Evolutionary conservation across 2,888 invertebrate genomes (phyloP).

Genomic region (Drosophila ezoana): DNA sequence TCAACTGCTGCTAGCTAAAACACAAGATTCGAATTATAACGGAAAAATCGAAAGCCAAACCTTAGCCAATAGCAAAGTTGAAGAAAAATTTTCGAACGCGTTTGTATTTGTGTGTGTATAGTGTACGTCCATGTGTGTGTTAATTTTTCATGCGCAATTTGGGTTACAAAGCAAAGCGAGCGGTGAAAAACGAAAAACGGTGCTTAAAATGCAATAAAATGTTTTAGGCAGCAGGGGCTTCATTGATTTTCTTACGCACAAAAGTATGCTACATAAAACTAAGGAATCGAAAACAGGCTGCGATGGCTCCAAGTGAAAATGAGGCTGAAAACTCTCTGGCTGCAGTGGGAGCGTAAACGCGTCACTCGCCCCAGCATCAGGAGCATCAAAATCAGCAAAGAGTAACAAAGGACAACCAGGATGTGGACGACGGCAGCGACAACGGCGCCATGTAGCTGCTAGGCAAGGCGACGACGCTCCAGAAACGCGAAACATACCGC

Average conservation of each 20-base stretch:
- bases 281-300: conserved; percentile 31
- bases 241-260: conserved; percentile 79
- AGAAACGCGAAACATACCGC: conserved; percentile 5
- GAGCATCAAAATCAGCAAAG: not conserved
- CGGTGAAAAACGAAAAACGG: conserved; percentile 47
- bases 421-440: conserved; percentile 41
- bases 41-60: conserved; percentile 24
- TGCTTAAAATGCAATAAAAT: conserved; percentile 77
- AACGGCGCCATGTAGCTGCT: conserved; percentile 55
- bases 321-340: conserved; percentile 31
- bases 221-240: conserved; percentile 56
- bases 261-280: conserved; percentile 62
- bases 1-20: conserved; percentile 7
- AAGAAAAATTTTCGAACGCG: conserved; percentile 42
- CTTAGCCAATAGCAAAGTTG: conserved; percentile 30
- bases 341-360: conserved; percentile 33
- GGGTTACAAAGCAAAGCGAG: conserved; percentile 71
- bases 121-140: conserved; percentile 46
- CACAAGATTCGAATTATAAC: conserved; percentile 7
- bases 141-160: conserved; percentile 78
- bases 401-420: conserved; percentile 32
- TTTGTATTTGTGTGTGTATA: conserved; percentile 23
- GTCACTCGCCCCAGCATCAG: conserved; percentile 4
- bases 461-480: conserved; percentile 25
- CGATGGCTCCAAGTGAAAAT: conserved; percentile 30